Percentiles rank a stretch among this genome's conserved stretches.
phyloP scores from a whole-genome alignment of 2,888 invertebrate genomes.

The Oscheius sp. region DNA sequence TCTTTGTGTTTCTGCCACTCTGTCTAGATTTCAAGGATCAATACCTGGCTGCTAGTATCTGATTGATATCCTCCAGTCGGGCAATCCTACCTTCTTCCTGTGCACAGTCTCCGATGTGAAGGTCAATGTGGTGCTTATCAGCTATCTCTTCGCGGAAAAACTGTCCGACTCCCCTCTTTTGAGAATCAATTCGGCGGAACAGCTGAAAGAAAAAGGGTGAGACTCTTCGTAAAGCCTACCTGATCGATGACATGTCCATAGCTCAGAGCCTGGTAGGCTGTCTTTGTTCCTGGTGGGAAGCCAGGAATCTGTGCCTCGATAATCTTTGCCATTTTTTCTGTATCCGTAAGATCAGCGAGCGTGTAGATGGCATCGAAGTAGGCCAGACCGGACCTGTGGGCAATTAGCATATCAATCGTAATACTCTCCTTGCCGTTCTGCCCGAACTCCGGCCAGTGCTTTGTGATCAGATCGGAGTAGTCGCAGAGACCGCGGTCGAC shows the following conservation, averaged over 20 bases:
- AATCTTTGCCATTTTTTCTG: constrained; percentile 68
- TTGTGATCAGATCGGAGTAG: constrained; percentile 71
- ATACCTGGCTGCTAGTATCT: constrained; percentile 24
- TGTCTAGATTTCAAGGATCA: not conserved
- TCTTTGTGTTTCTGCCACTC: not conserved
- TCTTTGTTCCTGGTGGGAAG: constrained; percentile 71
- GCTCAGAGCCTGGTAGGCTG: constrained; percentile 74
- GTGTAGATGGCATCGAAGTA: constrained; percentile 62
- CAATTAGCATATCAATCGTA: constrained; percentile 73
- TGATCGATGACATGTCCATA: constrained; percentile 73
- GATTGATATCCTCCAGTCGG: constrained; percentile 44
- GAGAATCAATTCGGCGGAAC: constrained; percentile 72
- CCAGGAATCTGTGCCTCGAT: constrained; percentile 70
- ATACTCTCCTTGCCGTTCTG: constrained; percentile 74
- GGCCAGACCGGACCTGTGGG: constrained; percentile 74
- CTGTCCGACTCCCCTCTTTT: constrained; percentile 71
- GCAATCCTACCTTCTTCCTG: constrained; percentile 66
- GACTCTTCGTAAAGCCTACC: constrained; percentile 42
- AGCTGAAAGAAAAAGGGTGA: constrained; percentile 28
- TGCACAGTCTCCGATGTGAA: constrained; percentile 71
- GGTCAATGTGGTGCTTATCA: constrained; percentile 60
- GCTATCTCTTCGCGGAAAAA: constrained; percentile 67
- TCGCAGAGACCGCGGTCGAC: constrained; percentile 73
- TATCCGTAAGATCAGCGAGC: constrained; percentile 67
- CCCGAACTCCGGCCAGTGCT: constrained; percentile 75